Evolutionary conservation across 2,113 vertebrate species (phyloP).

Genomic region (Naja naja): DNA sequence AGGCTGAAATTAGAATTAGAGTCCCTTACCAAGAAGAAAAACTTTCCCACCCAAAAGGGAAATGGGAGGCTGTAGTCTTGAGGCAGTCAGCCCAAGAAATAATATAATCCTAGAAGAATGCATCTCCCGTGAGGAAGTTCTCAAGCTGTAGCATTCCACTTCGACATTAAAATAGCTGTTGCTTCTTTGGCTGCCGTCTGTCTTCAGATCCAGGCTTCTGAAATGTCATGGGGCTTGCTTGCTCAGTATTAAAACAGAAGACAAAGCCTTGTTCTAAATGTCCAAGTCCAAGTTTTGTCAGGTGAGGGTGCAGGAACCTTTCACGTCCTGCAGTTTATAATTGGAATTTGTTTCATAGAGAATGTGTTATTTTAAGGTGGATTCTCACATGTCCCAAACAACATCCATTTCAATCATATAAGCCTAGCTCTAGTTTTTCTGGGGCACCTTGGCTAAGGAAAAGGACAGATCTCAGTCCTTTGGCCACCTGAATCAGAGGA

Average conservation of each 20-base stretch:
- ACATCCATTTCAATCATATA: not conserved
- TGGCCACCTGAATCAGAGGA: not conserved
- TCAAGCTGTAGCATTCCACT: constrained; percentile 62
- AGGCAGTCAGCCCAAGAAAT: constrained; percentile 68
- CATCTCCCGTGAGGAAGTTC: constrained; percentile 67
- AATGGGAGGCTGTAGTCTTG: constrained; percentile 68
- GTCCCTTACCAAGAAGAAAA: constrained; percentile 61
- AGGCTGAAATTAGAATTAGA: constrained; percentile 63
- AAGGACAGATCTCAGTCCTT: not conserved
- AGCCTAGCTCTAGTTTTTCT: not conserved
- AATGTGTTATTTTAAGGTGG: constrained; percentile 7
- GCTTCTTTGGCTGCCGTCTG: constrained; percentile 38
- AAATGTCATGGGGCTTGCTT: constrained; percentile 14
- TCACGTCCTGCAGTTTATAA: constrained; percentile 23
- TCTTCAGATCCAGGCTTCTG: constrained; percentile 33
- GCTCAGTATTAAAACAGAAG: not conserved
- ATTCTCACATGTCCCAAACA: not conserved
- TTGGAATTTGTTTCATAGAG: constrained; percentile 15
- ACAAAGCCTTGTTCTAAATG: not conserved
- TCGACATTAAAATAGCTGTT: constrained; percentile 51
- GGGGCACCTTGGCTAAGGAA: not conserved
- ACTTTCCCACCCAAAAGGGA: constrained; percentile 76
- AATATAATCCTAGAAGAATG: constrained; percentile 79
- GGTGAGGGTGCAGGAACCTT: not conserved
- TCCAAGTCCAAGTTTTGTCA: not conserved